phyloP scores from a whole-genome alignment of 2,113 vertebrate species.

The Podarcis cretensis region DNA sequence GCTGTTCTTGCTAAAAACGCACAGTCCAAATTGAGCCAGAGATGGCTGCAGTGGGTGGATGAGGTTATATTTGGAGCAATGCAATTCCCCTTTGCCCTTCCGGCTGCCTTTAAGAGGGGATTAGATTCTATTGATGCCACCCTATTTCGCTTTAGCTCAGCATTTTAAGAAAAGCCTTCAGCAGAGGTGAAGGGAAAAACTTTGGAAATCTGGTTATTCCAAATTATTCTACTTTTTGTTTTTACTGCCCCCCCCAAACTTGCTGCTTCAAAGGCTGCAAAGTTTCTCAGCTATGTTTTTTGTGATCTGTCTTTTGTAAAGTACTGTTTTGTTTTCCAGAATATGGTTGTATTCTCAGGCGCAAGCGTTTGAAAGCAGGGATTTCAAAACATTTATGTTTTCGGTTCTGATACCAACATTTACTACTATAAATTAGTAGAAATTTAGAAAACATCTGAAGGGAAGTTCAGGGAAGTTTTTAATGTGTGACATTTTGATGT shows the following conservation, averaged over 20 bases:
- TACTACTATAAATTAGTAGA: not conserved
- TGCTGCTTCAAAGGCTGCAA: not conserved
- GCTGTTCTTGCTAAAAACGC: not conserved
- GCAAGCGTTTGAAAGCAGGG: not conserved
- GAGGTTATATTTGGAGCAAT: not conserved
- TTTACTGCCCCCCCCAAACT: not conserved
- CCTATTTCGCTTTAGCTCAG: not conserved
- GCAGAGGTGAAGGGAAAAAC: not conserved
- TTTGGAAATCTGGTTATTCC: not conserved
- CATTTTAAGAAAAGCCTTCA: not conserved
- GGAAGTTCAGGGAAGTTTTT: no score
- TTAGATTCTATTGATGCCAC: not conserved
- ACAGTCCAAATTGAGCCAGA: not conserved
- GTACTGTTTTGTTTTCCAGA: not conserved
- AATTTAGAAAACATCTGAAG: no score
- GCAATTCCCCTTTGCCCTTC: not conserved
- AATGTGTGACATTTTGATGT: no score
- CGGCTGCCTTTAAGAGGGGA: not conserved
- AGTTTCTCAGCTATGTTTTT: no score
- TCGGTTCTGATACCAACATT: not conserved
- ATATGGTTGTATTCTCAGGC: not conserved
- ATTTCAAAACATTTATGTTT: not conserved
- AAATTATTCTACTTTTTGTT: not conserved
- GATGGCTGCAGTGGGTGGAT: not conserved
- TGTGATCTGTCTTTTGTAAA: no score